Evolutionary conservation across 2,797 vertebrate species (phyloP).

Genomic region (Rhincodon typus): DNA sequence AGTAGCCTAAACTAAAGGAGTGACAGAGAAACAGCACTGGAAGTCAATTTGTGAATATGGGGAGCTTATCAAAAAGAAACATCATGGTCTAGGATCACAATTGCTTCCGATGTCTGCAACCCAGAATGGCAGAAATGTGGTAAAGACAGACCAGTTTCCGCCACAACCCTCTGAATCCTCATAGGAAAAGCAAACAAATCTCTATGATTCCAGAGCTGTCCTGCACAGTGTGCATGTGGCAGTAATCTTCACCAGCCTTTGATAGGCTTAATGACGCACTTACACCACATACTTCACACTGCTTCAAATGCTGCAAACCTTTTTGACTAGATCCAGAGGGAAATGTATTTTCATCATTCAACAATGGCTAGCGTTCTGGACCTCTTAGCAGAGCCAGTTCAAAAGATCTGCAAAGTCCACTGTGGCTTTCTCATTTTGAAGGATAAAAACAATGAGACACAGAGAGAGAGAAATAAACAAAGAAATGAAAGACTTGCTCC

Average conservation of each 20-base stretch:
- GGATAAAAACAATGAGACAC: no score
- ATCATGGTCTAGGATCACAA: neutral
- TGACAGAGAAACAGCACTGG: neutral
- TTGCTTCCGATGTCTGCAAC: neutral
- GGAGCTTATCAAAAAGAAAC: neutral
- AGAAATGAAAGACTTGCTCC: no score
- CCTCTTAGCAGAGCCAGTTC: neutral
- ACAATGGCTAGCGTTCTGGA: neutral
- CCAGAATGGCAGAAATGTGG: neutral
- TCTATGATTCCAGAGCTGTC: neutral
- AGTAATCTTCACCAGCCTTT: neutral
- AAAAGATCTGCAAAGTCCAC: neutral
- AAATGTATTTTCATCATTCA: neutral
- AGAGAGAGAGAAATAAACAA: no score
- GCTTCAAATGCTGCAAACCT: neutral
- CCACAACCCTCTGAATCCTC: neutral
- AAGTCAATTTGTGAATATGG: neutral
- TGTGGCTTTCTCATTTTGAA: neutral
- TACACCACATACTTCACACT: neutral
- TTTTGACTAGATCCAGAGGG: neutral
- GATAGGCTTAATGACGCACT: neutral
- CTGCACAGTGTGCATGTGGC: neutral
- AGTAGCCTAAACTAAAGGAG: conserved; percentile 43
- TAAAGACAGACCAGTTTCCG: neutral
- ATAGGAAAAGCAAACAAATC: neutral